Conservation (phyloP, 2,797 vertebrate species). For the Myotis findleyi region DNA sequence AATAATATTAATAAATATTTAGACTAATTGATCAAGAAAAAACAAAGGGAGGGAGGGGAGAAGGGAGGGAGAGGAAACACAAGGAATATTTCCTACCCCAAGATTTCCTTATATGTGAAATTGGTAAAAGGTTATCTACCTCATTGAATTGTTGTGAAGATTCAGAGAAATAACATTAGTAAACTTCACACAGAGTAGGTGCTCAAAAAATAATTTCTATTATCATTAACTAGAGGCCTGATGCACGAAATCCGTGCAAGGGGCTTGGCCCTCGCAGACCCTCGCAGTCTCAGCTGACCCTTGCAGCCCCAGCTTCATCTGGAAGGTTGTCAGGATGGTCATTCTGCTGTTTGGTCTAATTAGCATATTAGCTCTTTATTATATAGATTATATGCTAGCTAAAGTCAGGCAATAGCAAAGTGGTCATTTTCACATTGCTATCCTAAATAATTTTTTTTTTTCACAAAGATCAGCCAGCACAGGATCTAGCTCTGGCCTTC, state of each 20-base stretch:
- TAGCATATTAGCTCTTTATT: too few relatives aligned
- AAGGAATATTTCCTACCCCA: not conserved
- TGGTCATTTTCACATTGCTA: not conserved
- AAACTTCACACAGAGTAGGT: not conserved
- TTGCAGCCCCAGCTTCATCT: too few relatives aligned
- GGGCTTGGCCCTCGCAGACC: too few relatives aligned
- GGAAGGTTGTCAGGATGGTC: too few relatives aligned
- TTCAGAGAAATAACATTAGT: not conserved
- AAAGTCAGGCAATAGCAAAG: not conserved
- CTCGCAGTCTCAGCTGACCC: too few relatives aligned
- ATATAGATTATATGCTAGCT: not conserved
- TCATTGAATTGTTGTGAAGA: not conserved
- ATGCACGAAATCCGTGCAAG: too few relatives aligned
- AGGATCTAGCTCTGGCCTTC: not conserved
- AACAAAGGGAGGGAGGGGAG: not conserved
- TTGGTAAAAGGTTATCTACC: not conserved
- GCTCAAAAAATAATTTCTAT: not conserved
- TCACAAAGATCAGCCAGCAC: not conserved
- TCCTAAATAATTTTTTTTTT: slow-evolving; percentile 24
- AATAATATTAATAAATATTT: not conserved
- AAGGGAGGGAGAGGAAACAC: not conserved
- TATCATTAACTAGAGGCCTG: not conserved
- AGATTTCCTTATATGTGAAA: not conserved
- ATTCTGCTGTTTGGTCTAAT: too few relatives aligned
- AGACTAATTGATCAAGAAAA: not conserved